Evolutionary conservation across 2,797 vertebrate genomes (phyloP), one percentile per base, ranked within the genome.

Genomic region (Betta splendens): DNA sequence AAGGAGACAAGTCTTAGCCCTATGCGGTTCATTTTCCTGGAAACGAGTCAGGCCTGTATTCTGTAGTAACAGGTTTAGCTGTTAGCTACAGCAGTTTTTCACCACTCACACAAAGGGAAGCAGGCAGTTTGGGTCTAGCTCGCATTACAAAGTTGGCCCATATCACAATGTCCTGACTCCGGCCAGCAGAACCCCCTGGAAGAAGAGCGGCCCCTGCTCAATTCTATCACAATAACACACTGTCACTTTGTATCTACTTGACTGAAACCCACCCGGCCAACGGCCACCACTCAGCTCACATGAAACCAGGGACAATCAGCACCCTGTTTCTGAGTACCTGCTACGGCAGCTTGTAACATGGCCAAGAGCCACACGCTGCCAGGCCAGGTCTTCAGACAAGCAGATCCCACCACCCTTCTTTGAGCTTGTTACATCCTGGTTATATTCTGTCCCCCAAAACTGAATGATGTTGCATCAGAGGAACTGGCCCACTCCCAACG

Each of bases 161-260:
- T 33, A 44, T 68, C 67, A 36, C 42, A 2, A 22, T 39, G 44
- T 59, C 51, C 5, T 18, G 57, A 60, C 61, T 49, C 42, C 54
- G 72, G 69, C 74, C 53, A 72, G 64, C 68, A 59, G 54, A 81
- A 48, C 45, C 42, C 43, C 31, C 48, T 50, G 29, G 42, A 78
- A 80, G 55, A 55, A 68, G 36, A 68, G 48, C 33, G 59, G 53
- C 40, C 51, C n/a, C 29, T 31, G 48, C 50, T 84, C 5, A 53
- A 61, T 74, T 69, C 74, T 71, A 79, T 77, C 74, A 83, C 78
- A 78, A 75, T 73, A 75, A 80, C 64, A 10, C 15, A 56, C 69
- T 79, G 74, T 83, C 79, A 75, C 75, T 77, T 85, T 44, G 67
- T 59, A 73, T 80, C 62, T 71, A 57, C 29, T 53, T 9, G 59